phyloP scores from a whole-genome alignment of 2,113 vertebrate genomes.

The Glareola pratincola region DNA sequence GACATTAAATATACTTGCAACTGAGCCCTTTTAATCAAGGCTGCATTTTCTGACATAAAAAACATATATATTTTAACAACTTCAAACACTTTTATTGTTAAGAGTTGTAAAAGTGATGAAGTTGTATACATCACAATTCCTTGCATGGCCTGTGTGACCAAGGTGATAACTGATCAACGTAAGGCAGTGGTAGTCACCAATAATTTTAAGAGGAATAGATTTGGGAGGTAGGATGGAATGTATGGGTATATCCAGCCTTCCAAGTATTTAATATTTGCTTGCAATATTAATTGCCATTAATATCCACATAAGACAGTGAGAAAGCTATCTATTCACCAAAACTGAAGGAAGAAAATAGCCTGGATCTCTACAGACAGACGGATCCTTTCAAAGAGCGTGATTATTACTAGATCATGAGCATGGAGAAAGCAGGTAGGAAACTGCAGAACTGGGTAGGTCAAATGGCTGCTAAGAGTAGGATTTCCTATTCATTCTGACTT shows the following conservation, averaged over 20 bases:
- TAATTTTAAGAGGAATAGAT: background rate
- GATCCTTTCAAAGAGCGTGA: background rate
- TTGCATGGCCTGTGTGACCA: background rate
- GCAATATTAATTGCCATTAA: background rate
- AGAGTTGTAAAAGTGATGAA: background rate
- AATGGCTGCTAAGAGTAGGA: background rate
- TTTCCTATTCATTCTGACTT: background rate
- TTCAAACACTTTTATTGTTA: background rate
- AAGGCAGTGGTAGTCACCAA: background rate
- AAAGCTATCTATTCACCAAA: background rate
- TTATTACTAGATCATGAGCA: background rate
- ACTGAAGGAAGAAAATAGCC: background rate
- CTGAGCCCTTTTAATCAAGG: background rate
- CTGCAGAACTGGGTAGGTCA: background rate
- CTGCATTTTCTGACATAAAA: background rate
- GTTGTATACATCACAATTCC: background rate
- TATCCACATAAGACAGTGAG: background rate
- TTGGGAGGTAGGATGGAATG: background rate
- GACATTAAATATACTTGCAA: background rate
- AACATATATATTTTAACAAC: background rate
- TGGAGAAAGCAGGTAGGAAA: background rate
- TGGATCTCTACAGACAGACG: background rate
- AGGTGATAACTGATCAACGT: background rate
- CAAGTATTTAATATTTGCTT: background rate
- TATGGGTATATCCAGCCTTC: background rate